Evolutionary conservation across 2,888 invertebrate genomes (phyloP), one percentile per base, ranked within the genome.

Genomic region (Limulus polyphemus): DNA sequence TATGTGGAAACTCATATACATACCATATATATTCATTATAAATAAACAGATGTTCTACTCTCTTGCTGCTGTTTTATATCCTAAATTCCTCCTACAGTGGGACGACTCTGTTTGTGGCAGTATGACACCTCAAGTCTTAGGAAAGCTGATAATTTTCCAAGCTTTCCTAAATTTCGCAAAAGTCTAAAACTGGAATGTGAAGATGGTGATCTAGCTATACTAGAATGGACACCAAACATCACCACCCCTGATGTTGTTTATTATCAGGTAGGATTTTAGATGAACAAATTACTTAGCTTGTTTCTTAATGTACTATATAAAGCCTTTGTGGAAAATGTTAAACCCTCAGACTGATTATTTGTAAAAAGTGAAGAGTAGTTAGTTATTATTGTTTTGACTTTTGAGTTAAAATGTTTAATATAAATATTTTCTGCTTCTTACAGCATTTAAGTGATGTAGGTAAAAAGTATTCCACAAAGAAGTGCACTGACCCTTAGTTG

Each of bases 231-330:
- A 46, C 94, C 95, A 47, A 91, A 93, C 76, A 82, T 86, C 56
- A 83, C 89, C 2, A 92, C 92, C 87, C 94, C 95, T 0, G 92
- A 94, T 76, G 79, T 83, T 47, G 90, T 95, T 32, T 95, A 93
- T 65, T 77, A 75, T 63, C 75, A 76, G 70, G 76, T 76, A 54
- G 47, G 61, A 48, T n/a, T 17, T 49, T 48, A n/a, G 46, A 65
- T 17, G 17, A 14, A 13, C 32, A 5, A 13, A 7, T 54, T 54
- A 11, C 32, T 32, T 32, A 32, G 32, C 32, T 7, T 32, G 32
- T 32, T 32, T 32, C 32, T 32, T 32, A 1, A 32, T 32, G 32
- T 32, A 1, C 2, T 32, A 5, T 5, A 32, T 32, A 32, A 32
- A 7, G 32, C 32, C 32, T 32, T 32, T 5, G 32, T 32, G 32